Evolutionary conservation across 2,113 vertebrate species (phyloP), one percentile per base, ranked within the genome.

Genomic region (Hippocampus mohnikei): DNA sequence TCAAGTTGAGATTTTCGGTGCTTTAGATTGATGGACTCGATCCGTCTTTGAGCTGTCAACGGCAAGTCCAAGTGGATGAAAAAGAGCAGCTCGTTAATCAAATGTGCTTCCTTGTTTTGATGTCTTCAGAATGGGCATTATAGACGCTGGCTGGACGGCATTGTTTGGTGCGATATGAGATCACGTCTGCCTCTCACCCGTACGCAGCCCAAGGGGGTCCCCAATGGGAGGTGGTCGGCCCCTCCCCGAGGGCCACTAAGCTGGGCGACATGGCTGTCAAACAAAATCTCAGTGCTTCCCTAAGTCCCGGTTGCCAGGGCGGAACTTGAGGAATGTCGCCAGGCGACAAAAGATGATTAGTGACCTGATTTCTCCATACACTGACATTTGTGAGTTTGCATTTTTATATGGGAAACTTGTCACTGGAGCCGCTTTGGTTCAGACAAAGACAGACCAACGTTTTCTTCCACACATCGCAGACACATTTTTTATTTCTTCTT

Each of bases 261-360:
- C 87, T 82, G 72, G 37, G 86, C 87, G 86, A 90, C 77, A 91
- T 80, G 89, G 86, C 89, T 84, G 87, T 89, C 88, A 90, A 88
- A 92, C 81, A 87, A 85, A 92, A 90, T 91, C 81, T 85, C 85
- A 84, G 88, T 77, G 85, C 86, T 87, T 89, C 87, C 87, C 86
- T 90, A 89, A 92, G 85, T 87, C 66, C 84, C 1, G 84, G 94
- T 96, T 95, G 93, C 94, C 90, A 89, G 90, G 95, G 91, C 74
- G 77, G 85, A 84, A 89, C 75, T 81, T 81, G 83, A 94, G 92
- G 93, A 96, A 94, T 95, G 93, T 90, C 82, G 71, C 79, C 37
- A 81, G 81, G 80, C 87, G 86, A 90, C 92, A 91, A 94, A 92
- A 87, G 88, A 87, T 80, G 85, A 88, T 92, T 88, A 91, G 89